phyloP scores from a whole-genome alignment of 1,140 invertebrate genomes.

The Listronotus bonariensis region DNA sequence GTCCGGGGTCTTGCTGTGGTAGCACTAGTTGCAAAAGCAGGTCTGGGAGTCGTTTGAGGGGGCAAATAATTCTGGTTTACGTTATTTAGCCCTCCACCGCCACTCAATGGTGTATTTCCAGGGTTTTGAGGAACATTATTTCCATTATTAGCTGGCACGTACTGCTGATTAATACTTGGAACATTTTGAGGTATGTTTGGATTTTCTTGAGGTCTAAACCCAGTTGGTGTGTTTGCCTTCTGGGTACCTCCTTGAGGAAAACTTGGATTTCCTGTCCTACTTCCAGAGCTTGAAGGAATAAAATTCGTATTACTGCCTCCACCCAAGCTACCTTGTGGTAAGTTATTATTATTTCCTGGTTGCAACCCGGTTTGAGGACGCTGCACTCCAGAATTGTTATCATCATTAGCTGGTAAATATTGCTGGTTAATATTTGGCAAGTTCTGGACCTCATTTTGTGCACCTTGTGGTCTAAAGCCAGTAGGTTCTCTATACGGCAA shows the following conservation, averaged over 20 bases:
- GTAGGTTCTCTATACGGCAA: constrained; percentile 15
- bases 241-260: not conserved
- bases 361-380: too few relatives aligned
- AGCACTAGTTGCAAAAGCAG: not conserved
- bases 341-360: not conserved
- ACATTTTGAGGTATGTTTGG: not conserved
- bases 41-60: constrained; percentile 1
- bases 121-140: not conserved
- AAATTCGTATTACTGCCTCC: too few relatives aligned
- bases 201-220: not conserved
- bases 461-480: constrained; percentile 14
- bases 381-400: not conserved
- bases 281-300: too few relatives aligned
- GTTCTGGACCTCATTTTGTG: not conserved
- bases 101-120: not conserved
- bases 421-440: not conserved
- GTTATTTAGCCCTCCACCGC: not conserved
- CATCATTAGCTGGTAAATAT: constrained; percentile 6
- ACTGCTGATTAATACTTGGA: too few relatives aligned
- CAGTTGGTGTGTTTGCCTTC: not conserved
- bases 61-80: constrained; percentile 6
- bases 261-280: too few relatives aligned
- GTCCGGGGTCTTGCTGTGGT: not conserved
- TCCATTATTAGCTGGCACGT: not conserved
- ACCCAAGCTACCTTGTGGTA: not conserved